Evolutionary conservation across 2,888 invertebrate genomes (phyloP).

Genomic region (Synanthedon myopaeformis): DNA sequence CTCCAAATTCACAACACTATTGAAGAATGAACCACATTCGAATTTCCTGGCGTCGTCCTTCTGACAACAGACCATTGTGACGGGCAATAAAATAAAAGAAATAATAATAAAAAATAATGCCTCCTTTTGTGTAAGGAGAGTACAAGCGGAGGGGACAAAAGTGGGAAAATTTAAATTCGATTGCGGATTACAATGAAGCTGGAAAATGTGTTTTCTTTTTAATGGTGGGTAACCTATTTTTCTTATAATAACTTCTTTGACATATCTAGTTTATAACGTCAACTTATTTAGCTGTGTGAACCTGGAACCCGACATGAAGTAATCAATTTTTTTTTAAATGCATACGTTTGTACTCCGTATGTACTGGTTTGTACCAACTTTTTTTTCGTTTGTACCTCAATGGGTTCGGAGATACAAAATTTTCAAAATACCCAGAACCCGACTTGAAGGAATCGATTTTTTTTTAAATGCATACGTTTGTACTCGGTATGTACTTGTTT

Average conservation of each 20-base stretch:
- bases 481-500: no score
- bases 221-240: constrained; percentile 2
- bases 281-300: no score
- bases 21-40: constrained; percentile 13
- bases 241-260: not conserved
- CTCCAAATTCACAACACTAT: not conserved
- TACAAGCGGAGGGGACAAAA: constrained; percentile 12
- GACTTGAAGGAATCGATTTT: no score
- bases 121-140: constrained; percentile 18
- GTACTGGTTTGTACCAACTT: no score
- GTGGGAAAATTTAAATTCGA: constrained; percentile 37
- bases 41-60: constrained; percentile 8
- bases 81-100: constrained; percentile 40
- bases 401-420: no score
- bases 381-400: no score
- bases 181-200: constrained; percentile 26
- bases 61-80: constrained; percentile 19
- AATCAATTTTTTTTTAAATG: no score
- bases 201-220: constrained; percentile 22
- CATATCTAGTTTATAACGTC: no score
- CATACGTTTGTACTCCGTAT: no score
- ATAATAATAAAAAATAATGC: constrained; percentile 46
- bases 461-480: no score
- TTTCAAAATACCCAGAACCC: no score
- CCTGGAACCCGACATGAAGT: no score